Base-by-base conservation (phyloP, 2,888 invertebrate genomes). In the Diarsia rubi region DNA sequence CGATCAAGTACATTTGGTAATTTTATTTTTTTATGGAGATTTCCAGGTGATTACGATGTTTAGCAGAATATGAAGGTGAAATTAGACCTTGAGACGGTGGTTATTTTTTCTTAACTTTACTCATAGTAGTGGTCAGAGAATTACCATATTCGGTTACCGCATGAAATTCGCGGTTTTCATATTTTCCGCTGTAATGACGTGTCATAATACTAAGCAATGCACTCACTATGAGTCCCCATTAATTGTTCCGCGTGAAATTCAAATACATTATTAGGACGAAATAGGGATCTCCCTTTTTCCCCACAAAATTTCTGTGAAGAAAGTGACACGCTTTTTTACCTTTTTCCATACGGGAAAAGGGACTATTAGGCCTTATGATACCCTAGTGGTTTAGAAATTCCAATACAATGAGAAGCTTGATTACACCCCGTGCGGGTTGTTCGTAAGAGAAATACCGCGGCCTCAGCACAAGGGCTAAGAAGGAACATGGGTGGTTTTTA, bases 161-260 rank as follows among this genome's bases (percentile, higher is more conserved):
- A 60, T n/a, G n/a, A n/a, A n/a, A n/a, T 45, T 77, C 8, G 76
- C 21, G 76, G 47, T 65, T 59, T 24, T 16, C 14, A 44, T 3
- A 14, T 68, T 68, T 75, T 52, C 44, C 11, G 19, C 44, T 45
- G 21, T 49, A 44, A 12, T 76, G 16, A 57, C 42, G 24, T 21
- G 4, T 47, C 0, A 3, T 27, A 37, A 60, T 63, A 37, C 31
- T 47, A 8, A 45, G 2, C 11, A 63, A 27, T 37, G 21, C 37
- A 19, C 12, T 62, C 6, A 31, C 19, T 8, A 11, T 2, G 14
- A 1, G 37, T 37, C 37, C 8, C 3, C 12, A 42, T 31, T 47
- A 31, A 16, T 47, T 2, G 6, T 27, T 45, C 6, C 14, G 12
- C 27, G 16, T 54, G 31, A 54, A 71, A 72, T 52, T 71, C 11